phyloP scores from a whole-genome alignment of 1,140 invertebrate genomes.

The Drosophila orena region DNA sequence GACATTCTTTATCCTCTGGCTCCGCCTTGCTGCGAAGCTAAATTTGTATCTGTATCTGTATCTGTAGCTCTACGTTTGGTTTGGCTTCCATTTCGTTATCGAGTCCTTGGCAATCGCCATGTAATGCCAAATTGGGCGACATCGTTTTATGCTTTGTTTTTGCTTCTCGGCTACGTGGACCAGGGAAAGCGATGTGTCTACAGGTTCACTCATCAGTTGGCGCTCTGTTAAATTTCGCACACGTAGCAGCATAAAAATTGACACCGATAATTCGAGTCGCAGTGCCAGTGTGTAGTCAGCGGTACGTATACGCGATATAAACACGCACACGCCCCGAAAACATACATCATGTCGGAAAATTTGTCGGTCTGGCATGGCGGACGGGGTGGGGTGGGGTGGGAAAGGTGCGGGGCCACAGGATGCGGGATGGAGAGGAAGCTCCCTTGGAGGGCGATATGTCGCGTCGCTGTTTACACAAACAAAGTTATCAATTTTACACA shows the following conservation, averaged over 20 bases:
- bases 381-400: not conserved
- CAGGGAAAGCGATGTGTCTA: constrained; percentile 34
- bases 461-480: constrained; percentile 82
- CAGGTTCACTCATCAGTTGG: constrained; percentile 74
- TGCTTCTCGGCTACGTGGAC: constrained; percentile 11
- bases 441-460: constrained; percentile 47
- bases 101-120: constrained; percentile 68
- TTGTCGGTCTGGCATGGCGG: constrained; percentile 42
- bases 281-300: constrained; percentile 33
- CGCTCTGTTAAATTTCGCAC: constrained; percentile 77
- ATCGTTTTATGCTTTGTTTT: constrained; percentile 57
- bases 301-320: constrained; percentile 76
- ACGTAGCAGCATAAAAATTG: constrained; percentile 83
- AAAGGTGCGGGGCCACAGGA: constrained; percentile 1
- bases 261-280: constrained; percentile 74
- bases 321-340: constrained; percentile 76
- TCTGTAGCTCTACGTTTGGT: constrained; percentile 5
- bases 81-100: constrained; percentile 77
- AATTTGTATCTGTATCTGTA: constrained; percentile 2
- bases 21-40: not conserved
- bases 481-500: constrained; percentile 83
- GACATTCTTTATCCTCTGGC: constrained; percentile 21
- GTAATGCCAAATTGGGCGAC: constrained; percentile 80
- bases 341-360: constrained; percentile 75
- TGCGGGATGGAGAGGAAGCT: constrained; percentile 11